These are phyloP conservation scores for Peromyscus californicus DNA, from an alignment of 2,113 vertebrate genomes.

Conservation along the genomic window DNA sequence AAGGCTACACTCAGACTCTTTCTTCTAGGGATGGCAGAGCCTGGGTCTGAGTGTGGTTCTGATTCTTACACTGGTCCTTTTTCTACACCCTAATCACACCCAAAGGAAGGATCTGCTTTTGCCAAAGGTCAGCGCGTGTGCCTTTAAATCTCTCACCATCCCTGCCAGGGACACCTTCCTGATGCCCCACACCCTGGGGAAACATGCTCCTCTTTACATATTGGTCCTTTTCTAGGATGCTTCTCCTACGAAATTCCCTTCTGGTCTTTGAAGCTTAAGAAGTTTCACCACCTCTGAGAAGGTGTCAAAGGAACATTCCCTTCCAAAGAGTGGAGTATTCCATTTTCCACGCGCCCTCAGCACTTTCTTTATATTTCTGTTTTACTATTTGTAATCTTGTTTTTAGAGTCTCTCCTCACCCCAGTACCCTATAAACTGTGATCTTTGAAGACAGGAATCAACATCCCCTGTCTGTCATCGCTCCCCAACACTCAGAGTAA, in stretches of 20 bases:
- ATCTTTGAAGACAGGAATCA: background rate
- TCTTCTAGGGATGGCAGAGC: background rate
- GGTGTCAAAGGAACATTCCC: background rate
- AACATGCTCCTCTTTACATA: background rate
- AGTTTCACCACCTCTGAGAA: slow-evolving; percentile 1
- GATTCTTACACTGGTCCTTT: background rate
- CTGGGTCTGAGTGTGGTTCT: slow-evolving; percentile 24
- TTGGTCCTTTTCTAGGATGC: background rate
- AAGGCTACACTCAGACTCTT: slow-evolving; percentile 21
- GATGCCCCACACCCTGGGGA: background rate
- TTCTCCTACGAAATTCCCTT: background rate
- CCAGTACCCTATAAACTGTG: background rate
- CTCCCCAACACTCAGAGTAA: background rate
- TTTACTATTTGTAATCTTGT: background rate
- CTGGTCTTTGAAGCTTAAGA: background rate
- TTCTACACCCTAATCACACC: background rate
- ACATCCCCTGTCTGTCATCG: slow-evolving; percentile 4
- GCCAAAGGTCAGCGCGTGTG: background rate
- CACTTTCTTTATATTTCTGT: slow-evolving; percentile 23
- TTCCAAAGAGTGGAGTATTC: background rate
- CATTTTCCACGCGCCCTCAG: background rate
- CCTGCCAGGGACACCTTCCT: background rate
- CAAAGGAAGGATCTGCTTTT: background rate
- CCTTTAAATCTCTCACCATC: background rate
- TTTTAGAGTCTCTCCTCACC: slow-evolving; percentile 22